Evolutionary conservation across 2,888 invertebrate species (phyloP), one percentile per base, ranked within the genome.

Genomic region (Cerastis rubricosa): DNA sequence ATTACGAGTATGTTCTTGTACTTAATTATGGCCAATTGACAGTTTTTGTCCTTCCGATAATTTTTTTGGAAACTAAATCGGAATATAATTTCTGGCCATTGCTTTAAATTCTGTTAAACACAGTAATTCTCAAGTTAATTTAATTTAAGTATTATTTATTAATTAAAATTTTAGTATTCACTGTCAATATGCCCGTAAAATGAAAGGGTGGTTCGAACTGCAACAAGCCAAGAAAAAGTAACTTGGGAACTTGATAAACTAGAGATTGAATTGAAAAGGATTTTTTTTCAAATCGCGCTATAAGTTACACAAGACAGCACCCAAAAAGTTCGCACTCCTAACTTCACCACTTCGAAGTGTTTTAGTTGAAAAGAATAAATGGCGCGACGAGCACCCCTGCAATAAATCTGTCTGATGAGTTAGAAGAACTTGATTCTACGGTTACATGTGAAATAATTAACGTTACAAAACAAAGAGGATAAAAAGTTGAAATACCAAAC

Each of bases 1-100:
- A 43, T 22, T 76, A n/a, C n/a, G n/a, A n/a, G n/a, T n/a, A 8
- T 43, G 76, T 61, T 59, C 17, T 80, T 68, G 29, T 45, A 19
- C 2, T 17, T 45, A 51, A 51, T 74, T 74, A 54, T 47, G 8
- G 43, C 47, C 11, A 71, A n/a, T n/a, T 47, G 0, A 9, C 1
- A 1, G 25, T 7, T 74, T 54, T n/a, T 79, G 29, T 59, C 1
- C 29, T 17, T 35, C 8, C 6, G 3, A 61, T 35, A 17, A 25
- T 45, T 49, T 45, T 76, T 81, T 40, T 29, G 47, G 22, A 59
- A 57, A 9, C n/a, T 8, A 47, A 59, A 22, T 49, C 6, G 14
- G 76, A 49, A 54, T 29, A 0, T 43, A 12, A 57, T n/a, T 74
- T 74, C 54, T 47, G 82, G n/a, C 9, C 19, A 47, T 63, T 54